Conservation (phyloP, 2,797 vertebrate genomes). For the Kryptopterus vitreolus region DNA sequence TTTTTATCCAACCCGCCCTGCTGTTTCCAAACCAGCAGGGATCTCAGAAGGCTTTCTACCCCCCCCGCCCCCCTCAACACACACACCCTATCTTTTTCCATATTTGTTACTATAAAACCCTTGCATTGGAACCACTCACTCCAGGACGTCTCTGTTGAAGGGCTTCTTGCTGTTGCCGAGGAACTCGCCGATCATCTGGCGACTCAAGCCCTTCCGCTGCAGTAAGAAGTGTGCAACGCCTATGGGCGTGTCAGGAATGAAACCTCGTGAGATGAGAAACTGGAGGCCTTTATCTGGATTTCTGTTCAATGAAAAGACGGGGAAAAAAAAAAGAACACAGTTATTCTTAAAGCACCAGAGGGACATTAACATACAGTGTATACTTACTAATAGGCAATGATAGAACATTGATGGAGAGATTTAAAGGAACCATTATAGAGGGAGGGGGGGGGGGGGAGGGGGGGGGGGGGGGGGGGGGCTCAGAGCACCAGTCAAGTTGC, state of each 20-base stretch:
- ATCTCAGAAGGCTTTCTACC: not conserved
- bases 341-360: not conserved
- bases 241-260: slow-evolving; percentile 96
- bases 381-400: not conserved
- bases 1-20: not conserved
- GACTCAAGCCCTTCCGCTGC: slow-evolving; percentile 94
- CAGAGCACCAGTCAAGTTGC: not conserved
- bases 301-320: slow-evolving; percentile 69
- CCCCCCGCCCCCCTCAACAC: no score
- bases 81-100: not conserved
- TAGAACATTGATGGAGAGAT: not conserved
- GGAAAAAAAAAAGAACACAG: not conserved
- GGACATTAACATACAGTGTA: no score
- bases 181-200: slow-evolving; percentile 99
- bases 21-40: not conserved
- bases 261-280: slow-evolving; percentile 96
- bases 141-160: slow-evolving; percentile 89
- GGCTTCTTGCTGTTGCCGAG: slow-evolving; percentile 98
- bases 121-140: slow-evolving; percentile 69
- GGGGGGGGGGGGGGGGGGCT: no score
- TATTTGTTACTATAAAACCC: not conserved
- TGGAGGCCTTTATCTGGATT: slow-evolving; percentile 98
- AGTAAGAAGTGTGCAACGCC: slow-evolving; percentile 97
- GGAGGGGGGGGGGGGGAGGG: no score
- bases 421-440: slow-evolving; percentile 11